Conservation (phyloP, 2,888 invertebrate genomes). For the Azorinus chamasolen region DNA sequence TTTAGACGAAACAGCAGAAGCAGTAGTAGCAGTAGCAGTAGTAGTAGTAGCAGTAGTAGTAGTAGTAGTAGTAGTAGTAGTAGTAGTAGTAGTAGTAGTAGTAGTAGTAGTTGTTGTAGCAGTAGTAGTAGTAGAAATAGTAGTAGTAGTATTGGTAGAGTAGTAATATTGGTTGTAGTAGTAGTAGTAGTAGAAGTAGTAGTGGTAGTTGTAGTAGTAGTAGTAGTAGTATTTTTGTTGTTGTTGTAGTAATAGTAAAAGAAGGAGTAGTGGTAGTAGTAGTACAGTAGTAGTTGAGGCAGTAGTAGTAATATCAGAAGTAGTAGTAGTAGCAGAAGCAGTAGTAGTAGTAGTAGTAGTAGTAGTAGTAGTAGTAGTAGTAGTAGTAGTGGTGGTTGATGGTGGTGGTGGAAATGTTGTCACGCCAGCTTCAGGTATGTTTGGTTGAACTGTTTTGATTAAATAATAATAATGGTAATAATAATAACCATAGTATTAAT, state of each 20-base stretch:
- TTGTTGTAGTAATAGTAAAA: no score
- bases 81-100: constrained; percentile 25
- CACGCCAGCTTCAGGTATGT: no score
- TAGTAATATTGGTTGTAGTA: constrained; percentile 12
- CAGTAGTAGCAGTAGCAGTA: constrained; percentile 9
- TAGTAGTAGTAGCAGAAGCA: no score
- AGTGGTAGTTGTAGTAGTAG: no score
- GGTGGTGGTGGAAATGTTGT: neutral
- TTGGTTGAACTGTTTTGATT: no score
- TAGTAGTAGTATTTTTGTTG: no score
- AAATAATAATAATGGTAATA: no score
- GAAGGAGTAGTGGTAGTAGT: constrained; percentile 1
- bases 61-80: constrained; percentile 20
- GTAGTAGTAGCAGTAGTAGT: neutral
- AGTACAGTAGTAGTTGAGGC: no score
- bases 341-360: constrained; percentile 3
- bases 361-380: constrained; percentile 3
- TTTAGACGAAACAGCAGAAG: constrained; percentile 12
- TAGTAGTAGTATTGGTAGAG: constrained; percentile 8
- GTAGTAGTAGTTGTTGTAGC: constrained; percentile 21
- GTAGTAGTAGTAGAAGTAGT: constrained; percentile 9
- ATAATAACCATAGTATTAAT: no score
- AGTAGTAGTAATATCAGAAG: no score
- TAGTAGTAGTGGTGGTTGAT: no score
- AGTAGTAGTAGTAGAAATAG: no score